Evolutionary conservation across 37 sponge, comb jelly and placozoan genomes (phyloP), one percentile per base, ranked within the genome.

Genomic region (Agelas oroides): DNA sequence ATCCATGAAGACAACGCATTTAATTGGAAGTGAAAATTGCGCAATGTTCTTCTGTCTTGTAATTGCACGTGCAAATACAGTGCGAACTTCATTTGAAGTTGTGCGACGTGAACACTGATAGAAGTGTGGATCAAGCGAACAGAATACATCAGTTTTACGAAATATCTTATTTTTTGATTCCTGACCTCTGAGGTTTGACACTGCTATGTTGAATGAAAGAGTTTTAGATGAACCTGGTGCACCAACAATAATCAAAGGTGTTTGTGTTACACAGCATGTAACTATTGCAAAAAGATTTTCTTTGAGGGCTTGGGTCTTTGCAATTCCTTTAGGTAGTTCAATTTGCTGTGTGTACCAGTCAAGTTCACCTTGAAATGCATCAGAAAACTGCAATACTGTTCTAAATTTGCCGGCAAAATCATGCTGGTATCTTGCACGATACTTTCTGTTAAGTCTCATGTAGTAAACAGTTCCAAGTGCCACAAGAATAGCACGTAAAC

Each of bases 1-100:
- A 62, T 95, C 96, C 93, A 95, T 92, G 70, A 95, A 95, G 33
- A 95, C 96, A 46, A 92, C 90, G 76, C 89, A 89, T 38, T 86
- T 63, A 41, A 86, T 78, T 0, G 82, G 86, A 25, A 88, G 60
- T 17, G 70, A 71, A 40, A 82, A 68, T 15, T 40, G 30, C 8
- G 46, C 46, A 41, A 72, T 76, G 28, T 59, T 81, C 2, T 70
- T 34, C 52, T 95, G 96, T 1, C 96, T 56, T 41, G 82, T 86
- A 58, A 89, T 81, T 1, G 96, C 92, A 35, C 92, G 72, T 23
- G 73, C 38, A 72, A 95, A 95, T 0, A 95, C 92, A 23, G 83
- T 92, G 24, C 92, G 82, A 36, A 95, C 86, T 76, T 95, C 96
- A 39, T 66, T 89, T 1, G 96, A 95, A 1, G 96, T 95, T 59